Evolutionary conservation across 2,797 vertebrate species (phyloP).

Genomic region (Catharus ustulatus): DNA sequence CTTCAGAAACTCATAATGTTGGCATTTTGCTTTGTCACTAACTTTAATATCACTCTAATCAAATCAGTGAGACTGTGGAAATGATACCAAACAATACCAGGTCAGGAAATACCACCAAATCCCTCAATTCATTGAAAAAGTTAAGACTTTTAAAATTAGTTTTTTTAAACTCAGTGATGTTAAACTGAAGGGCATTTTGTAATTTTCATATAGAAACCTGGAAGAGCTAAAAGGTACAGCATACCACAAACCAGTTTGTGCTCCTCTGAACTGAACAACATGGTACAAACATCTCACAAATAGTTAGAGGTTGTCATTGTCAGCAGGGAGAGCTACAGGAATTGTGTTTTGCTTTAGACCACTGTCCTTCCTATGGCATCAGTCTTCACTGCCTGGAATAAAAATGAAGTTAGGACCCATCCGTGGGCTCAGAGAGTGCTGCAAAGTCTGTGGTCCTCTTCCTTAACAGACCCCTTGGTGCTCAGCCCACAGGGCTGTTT

Average conservation of each 20-base stretch:
- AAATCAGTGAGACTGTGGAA: constrained; percentile 67
- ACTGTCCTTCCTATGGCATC: background rate
- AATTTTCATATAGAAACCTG: background rate
- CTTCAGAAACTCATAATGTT: constrained; percentile 72
- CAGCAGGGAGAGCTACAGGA: background rate
- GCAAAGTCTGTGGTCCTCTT: background rate
- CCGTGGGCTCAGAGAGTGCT: background rate
- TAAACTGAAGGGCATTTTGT: constrained; percentile 52
- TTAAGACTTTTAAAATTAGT: constrained; percentile 73
- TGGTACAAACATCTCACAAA: background rate
- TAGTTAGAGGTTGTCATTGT: background rate
- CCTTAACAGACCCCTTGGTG: background rate
- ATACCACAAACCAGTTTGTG: background rate
- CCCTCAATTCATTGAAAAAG: constrained; percentile 70
- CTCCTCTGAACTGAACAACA: background rate
- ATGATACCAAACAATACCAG: constrained; percentile 69
- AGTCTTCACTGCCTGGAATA: background rate
- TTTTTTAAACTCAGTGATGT: constrained; percentile 52
- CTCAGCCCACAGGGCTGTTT: background rate
- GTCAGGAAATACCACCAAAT: constrained; percentile 74
- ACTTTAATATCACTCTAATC: constrained; percentile 74
- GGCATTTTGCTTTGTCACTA: constrained; percentile 71
- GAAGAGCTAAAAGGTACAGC: background rate
- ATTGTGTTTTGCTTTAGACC: background rate
- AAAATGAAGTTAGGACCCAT: background rate